Percentiles rank a stretch among this genome's conserved stretches.
These are phyloP conservation scores for Drosophila kurseongensis DNA, from an alignment of 1,140 invertebrate genomes.

Conservation along the genomic window DNA sequence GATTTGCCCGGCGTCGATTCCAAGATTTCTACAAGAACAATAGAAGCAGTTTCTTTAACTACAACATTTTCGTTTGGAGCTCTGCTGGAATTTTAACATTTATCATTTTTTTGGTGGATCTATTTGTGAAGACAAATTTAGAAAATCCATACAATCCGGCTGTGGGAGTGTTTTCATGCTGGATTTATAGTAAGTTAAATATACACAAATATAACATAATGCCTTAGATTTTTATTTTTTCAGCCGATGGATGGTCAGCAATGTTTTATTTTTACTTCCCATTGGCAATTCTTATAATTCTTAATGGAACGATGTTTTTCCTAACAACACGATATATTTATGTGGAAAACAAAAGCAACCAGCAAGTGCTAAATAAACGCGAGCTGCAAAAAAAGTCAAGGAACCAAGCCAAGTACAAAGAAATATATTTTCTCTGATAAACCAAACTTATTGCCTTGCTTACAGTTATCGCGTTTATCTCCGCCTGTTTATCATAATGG, in stretches of 20 bases:
- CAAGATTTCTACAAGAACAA: too few species aligned
- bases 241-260: too few species aligned
- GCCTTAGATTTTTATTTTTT: too few species aligned
- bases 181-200: conserved; percentile 86
- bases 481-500: conserved; percentile 90
- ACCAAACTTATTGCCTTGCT: conserved; percentile 27
- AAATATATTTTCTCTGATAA: not conserved
- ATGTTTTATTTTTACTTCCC: too few species aligned
- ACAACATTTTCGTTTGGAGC: too few species aligned
- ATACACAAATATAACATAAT: too few species aligned
- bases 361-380: conserved; percentile 1
- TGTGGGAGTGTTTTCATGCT: conserved; percentile 85
- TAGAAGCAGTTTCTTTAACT: too few species aligned
- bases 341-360: conserved; percentile 85
- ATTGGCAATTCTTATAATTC: conserved; percentile 85
- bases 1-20: too few species aligned
- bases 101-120: too few species aligned
- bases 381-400: conserved; percentile 4
- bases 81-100: too few species aligned
- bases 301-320: conserved; percentile 89
- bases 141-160: conserved; percentile 68
- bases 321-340: conserved; percentile 84
- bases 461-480: conserved; percentile 88
- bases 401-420: conserved; percentile 32
- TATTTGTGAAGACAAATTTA: too few species aligned